phyloP scores from a whole-genome alignment of 2,888 invertebrate genomes.

The Melolontha melolontha region DNA sequence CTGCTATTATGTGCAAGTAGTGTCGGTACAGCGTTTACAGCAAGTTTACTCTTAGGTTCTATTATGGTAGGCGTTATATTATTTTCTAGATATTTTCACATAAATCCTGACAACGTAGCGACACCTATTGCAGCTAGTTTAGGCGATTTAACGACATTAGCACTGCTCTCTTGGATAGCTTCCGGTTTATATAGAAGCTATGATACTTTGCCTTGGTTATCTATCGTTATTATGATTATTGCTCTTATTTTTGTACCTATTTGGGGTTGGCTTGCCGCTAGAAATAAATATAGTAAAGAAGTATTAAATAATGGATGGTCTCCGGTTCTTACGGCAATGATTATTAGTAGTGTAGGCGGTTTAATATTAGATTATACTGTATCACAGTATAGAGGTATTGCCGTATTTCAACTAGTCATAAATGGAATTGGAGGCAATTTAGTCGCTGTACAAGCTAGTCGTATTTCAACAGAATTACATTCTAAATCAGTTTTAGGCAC shows the following conservation, averaged over 20 bases:
- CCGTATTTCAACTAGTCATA: conserved; percentile 92
- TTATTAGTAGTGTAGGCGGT: conserved; percentile 90
- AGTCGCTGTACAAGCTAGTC: conserved; percentile 91
- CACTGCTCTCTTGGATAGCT: conserved; percentile 84
- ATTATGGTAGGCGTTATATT: conserved; percentile 90
- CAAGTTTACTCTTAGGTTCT: conserved; percentile 84
- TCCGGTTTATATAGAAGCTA: conserved; percentile 72
- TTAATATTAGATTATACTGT: conserved; percentile 89
- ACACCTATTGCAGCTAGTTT: conserved; percentile 93
- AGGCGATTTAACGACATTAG: conserved; percentile 89
- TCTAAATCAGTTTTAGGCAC: conserved; percentile 68
- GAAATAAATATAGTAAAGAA: conserved; percentile 83
- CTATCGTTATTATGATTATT: conserved; percentile 75
- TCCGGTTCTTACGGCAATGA: conserved; percentile 92
- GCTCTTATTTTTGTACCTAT: conserved; percentile 81
- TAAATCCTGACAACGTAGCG: conserved; percentile 94
- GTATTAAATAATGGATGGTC: conserved; percentile 92
- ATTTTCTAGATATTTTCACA: conserved; percentile 79
- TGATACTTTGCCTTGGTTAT: conserved; percentile 72
- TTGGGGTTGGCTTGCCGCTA: conserved; percentile 84
- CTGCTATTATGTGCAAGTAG: conserved; percentile 87
- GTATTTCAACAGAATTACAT: conserved; percentile 87
- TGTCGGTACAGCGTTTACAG: conserved; percentile 88
- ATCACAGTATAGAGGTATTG: conserved; percentile 85
- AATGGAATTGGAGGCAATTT: conserved; percentile 95